Base-by-base conservation (phyloP, 2,888 invertebrate genomes). In the Synanthedon vespiformis region DNA sequence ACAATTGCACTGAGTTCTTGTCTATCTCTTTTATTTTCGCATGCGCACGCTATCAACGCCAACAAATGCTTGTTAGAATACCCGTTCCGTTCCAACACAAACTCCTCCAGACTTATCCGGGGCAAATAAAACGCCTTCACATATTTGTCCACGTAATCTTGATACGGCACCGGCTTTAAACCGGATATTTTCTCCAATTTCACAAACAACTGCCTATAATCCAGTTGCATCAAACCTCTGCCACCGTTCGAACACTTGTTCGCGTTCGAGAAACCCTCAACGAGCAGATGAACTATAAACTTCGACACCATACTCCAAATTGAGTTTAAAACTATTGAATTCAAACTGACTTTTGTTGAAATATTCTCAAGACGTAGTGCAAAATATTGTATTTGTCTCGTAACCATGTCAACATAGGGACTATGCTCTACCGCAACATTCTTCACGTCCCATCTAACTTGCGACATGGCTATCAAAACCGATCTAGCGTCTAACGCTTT, bases 71-170 rank as follows among this genome's bases (percentile, higher is more conserved):
- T 96, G 48, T 91, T 88, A 0, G 96, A 94, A 84, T 98, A 99
- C 75, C 97, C 95, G 55, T 90, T 91, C 71, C 96, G 94, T 47
- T 94, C 93, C 60, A 90, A 90, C 6, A 99, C 90, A 92, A 98
- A 99, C 51, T 92, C 91, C 72, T 98, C 97, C 44, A 99, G 87
- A 52, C 93, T 93, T 56, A 91, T 91, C 65, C 97, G 93, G 0
- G 97, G 95, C 61, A 97, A 89, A 84, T 99, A 99, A 75, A 94
- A 99, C 0, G 98, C 98, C 75, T 99, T 99, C 0, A 99, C 95
- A 71, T 97, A 99, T 53, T 91, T 90, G 79, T 99, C 98, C 0
- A 99, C 98, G 67, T 95, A 96, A 53, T 95, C 94, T 58, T 93
- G 92, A 67, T 95, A 94, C 0, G 98, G 96, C 13, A 96, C 89